Base-by-base conservation (phyloP, 2,888 invertebrate species). In the Druceiella hillmani region DNA sequence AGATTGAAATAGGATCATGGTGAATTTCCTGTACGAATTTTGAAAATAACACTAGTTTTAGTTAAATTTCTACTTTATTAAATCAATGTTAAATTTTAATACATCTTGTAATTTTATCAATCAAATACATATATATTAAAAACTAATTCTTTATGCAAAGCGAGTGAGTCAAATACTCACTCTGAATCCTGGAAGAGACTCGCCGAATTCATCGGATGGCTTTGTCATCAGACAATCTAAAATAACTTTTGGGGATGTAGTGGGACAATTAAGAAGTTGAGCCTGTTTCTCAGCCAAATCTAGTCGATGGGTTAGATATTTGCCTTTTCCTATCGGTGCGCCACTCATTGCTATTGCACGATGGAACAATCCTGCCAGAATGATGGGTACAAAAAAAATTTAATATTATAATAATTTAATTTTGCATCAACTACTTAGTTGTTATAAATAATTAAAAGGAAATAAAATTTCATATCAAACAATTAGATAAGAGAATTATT, bases 321-420 rank as follows among this genome's bases (percentile, higher is more conserved):
- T 64, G 55, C 67, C 69, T 29, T 78, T 75, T 2, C 68, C 66
- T 1, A 71, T 64, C 0, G 74, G 67, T 0, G 82, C 72, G 1
- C 78, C 82, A 50, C 84, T 83, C 76, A 81, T 79, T 0, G 78
- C 73, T 11, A 85, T 78, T 0, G 72, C 84, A 36, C 78, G 74
- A 53, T 85, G 83, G 57, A 86, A 86, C 1, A 86, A 61, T 32
- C 79, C 79, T 77, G 51, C n/a, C n/a, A n/a, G n/a, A n/a, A n/a
- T n/a, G n/a, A n/a, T n/a, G n/a, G n/a, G n/a, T n/a, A n/a, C n/a
- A n/a, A n/a, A n/a, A n/a, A n/a, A n/a, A n/a, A n/a, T n/a, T n/a
- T n/a, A n/a, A n/a, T n/a, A n/a, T n/a, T n/a, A n/a, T n/a, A n/a
- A n/a, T n/a, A n/a, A n/a, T n/a, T n/a, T n/a, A n/a, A n/a, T n/a